phyloP scores from a whole-genome alignment of 2,888 invertebrate genomes.

The Epirrhoe tristata region DNA sequence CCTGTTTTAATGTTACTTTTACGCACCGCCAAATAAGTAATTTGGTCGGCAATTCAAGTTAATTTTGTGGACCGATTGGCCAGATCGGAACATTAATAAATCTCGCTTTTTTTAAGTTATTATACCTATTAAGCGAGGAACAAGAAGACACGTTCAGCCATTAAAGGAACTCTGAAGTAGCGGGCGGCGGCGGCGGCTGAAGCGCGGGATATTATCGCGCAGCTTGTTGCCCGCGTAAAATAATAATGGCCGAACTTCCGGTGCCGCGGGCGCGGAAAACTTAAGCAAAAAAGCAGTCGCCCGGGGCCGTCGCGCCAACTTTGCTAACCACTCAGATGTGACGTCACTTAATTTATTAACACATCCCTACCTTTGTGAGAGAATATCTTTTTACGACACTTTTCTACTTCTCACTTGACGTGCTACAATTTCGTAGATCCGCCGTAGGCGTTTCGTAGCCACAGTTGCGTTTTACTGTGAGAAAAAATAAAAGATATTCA shows the following conservation, averaged over 20 bases:
- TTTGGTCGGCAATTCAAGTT: constrained; percentile 35
- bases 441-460: constrained; percentile 42
- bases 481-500: constrained; percentile 7
- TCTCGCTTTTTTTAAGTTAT: constrained; percentile 80
- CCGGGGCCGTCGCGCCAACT: constrained; percentile 75
- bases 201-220: constrained; percentile 84
- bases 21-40: constrained; percentile 34
- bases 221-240: constrained; percentile 86
- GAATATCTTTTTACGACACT: constrained; percentile 73
- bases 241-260: constrained; percentile 86
- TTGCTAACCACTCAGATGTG: constrained; percentile 78
- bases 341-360: constrained; percentile 86
- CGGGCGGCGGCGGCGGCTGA: constrained; percentile 57
- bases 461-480: constrained; percentile 37
- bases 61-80: constrained; percentile 48
- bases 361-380: constrained; percentile 71
- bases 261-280: constrained; percentile 84
- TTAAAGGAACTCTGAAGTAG: constrained; percentile 72
- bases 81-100: constrained; percentile 65
- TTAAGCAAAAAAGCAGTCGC: constrained; percentile 83
- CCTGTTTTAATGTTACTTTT: constrained; percentile 27
- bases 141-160: constrained; percentile 83
- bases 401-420: constrained; percentile 68
- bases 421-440: constrained; percentile 57
- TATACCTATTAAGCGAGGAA: constrained; percentile 82